phyloP scores from a whole-genome alignment of 2,888 invertebrate species.

The Dorcus parallelipipedus region DNA sequence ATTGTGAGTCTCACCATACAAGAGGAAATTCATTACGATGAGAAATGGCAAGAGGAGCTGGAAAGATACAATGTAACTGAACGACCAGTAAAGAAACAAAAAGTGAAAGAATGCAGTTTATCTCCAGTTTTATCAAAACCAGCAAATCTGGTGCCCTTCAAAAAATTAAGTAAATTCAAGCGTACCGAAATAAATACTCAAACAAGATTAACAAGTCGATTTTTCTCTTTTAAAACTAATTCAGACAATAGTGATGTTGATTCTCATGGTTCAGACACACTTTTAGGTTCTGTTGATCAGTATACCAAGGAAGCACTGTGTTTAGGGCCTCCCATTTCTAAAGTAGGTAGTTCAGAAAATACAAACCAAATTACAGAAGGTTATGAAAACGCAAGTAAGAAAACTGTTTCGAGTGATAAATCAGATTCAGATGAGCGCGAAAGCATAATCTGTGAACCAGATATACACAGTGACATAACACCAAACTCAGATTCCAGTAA shows the following conservation, averaged over 20 bases:
- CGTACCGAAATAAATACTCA: slow-evolving; percentile 48
- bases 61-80: slow-evolving; percentile 13
- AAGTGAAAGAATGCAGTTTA: slow-evolving; percentile 33
- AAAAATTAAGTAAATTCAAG: slow-evolving; percentile 53
- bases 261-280: not conserved
- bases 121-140: slow-evolving; percentile 52
- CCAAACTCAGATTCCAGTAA: too few species aligned
- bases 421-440: not conserved
- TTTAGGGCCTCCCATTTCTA: not conserved
- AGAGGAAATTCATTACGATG: slow-evolving; percentile 9
- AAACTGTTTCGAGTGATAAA: not conserved
- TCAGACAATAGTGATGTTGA: slow-evolving; percentile 8
- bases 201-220: slow-evolving; percentile 59
- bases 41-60: slow-evolving; percentile 6
- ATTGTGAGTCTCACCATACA: not conserved
- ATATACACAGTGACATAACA: not conserved
- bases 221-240: slow-evolving; percentile 47
- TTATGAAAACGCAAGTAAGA: too few species aligned
- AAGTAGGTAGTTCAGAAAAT: not conserved
- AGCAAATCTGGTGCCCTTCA: slow-evolving; percentile 40
- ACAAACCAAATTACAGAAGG: too few species aligned
- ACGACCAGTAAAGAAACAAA: slow-evolving; percentile 20
- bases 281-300: slow-evolving; percentile 4
- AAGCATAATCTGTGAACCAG: not conserved
- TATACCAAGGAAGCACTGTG: slow-evolving; percentile 3